phyloP scores from a whole-genome alignment of 2,888 invertebrate genomes.

The Brachypterus glaber region DNA sequence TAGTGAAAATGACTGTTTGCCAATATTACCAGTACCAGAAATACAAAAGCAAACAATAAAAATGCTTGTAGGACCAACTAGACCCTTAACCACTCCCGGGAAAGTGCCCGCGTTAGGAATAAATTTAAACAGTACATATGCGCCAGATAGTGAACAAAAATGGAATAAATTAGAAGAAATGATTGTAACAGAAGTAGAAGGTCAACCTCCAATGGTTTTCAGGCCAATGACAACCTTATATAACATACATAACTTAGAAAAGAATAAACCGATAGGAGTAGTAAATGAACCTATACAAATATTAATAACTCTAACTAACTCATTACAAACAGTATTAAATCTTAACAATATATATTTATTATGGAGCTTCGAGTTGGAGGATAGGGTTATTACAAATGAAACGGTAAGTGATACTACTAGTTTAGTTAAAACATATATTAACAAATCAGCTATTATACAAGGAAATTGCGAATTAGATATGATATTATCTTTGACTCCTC shows the following conservation, averaged over 20 bases:
- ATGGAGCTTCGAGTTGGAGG: constrained; percentile 55
- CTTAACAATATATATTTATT: constrained; percentile 61
- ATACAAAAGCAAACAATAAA: constrained; percentile 58
- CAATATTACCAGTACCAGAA: constrained; percentile 63
- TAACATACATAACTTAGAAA: constrained; percentile 55
- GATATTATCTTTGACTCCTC: constrained; percentile 62
- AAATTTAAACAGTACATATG: constrained; percentile 33
- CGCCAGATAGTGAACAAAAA: constrained; percentile 31
- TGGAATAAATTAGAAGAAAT: constrained; percentile 75
- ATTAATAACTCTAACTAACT: constrained; percentile 65
- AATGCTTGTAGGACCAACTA: constrained; percentile 56
- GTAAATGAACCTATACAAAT: constrained; percentile 77
- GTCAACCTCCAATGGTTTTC: constrained; percentile 58
- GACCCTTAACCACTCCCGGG: constrained; percentile 48
- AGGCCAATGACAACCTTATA: constrained; percentile 70
- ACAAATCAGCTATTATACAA: constrained; percentile 48
- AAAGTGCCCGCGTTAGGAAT: constrained; percentile 47
- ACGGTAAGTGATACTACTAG: constrained; percentile 36
- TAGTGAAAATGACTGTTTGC: constrained; percentile 34
- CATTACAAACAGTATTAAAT: constrained; percentile 60
- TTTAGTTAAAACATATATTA: constrained; percentile 49
- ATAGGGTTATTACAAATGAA: constrained; percentile 28
- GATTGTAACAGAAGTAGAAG: constrained; percentile 59
- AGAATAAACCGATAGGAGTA: constrained; percentile 57
- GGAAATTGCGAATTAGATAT: constrained; percentile 54